These are phyloP conservation scores for Pocillopora verrucosa DNA, from an alignment of 64 coral and sea anemone genomes.

Conservation along the genomic window DNA sequence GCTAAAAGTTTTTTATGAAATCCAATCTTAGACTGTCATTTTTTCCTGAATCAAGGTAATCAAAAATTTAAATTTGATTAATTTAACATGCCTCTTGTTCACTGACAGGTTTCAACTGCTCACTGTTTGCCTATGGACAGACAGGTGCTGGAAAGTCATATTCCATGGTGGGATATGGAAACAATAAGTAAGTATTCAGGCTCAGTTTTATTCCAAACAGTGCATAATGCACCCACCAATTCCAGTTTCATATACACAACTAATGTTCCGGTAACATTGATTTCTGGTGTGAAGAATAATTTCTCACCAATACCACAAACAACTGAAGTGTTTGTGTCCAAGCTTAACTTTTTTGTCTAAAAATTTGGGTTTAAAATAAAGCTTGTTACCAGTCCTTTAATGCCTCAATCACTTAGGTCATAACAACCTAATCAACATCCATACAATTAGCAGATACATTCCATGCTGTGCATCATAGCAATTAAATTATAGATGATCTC, in stretches of 20 bases:
- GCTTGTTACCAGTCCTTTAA: too few species aligned
- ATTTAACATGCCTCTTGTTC: background rate
- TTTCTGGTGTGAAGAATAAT: background rate
- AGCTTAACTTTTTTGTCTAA: too few species aligned
- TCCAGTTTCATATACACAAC: background rate
- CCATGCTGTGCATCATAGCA: background rate
- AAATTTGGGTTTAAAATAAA: too few species aligned
- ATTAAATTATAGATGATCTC: background rate
- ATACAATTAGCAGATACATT: too few species aligned
- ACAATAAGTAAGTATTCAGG: slow-evolving; percentile 78
- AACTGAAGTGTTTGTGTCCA: too few species aligned
- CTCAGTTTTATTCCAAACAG: too few species aligned
- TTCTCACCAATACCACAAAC: too few species aligned
- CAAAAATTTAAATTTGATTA: background rate
- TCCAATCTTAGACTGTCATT: too few species aligned
- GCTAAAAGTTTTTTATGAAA: too few species aligned
- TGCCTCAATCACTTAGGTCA: too few species aligned
- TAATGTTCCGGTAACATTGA: background rate
- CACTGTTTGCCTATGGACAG: slow-evolving; percentile 97
- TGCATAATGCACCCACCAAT: background rate
- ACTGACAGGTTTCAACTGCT: slow-evolving; percentile 91
- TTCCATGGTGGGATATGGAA: slow-evolving; percentile 97
- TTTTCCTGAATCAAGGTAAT: background rate
- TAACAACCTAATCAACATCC: too few species aligned
- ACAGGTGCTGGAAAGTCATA: slow-evolving; percentile 97